Base-by-base conservation (phyloP, 2,888 invertebrate genomes). In the Caprella mutica region DNA sequence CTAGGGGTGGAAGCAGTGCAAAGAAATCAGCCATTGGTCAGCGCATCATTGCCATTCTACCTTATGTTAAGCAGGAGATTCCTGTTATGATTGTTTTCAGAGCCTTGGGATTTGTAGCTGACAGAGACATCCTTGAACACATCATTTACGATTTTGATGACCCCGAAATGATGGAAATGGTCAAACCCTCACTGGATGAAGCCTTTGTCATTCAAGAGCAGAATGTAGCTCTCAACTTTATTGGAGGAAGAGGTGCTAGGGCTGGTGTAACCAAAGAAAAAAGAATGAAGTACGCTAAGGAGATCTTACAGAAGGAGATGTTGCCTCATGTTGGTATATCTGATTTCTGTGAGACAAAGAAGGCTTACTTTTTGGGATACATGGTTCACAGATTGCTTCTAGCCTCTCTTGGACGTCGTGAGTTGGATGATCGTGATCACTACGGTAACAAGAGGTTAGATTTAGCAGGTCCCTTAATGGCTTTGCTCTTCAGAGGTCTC, bases 141-240 rank as follows among this genome's bases (percentile, higher is more conserved):
- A 98, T 99, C 64, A 98, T 99, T 69, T 99, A 99, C 73, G 98
- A 99, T 72, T 98, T 98, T 76, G 96, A 98, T 74, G 98, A 99
- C 75, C 97, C 94, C 6, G 98, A 99, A 78, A 97, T 99, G 96
- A 98, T 99, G 97, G 98, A 99, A 80, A 97, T 99, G 96, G 96
- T 94, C 0, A 99, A 99, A 73, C 98, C 98, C 0, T 97, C 97
- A 0, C 76, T 98, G 56, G 98, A 98, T 75, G 98, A 98, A 76
- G 98, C 98, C 42, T 98, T 98, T 75, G 97, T 97, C 0, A 93
- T 98, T 67, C 97, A 98, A 75, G 98, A 99, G 72, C 98, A 98
- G 73, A 94, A 89, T 76, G 94, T 98, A 3, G 98, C 98, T 0
- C 77, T 98, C 19, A 98, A 96, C 75, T 99, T 99, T 69, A 99